Percentiles rank a stretch among this genome's conserved stretches.
Evolutionary conservation across 2,113 vertebrate genomes (phyloP).

Genomic region (Prietella phreatophila): DNA sequence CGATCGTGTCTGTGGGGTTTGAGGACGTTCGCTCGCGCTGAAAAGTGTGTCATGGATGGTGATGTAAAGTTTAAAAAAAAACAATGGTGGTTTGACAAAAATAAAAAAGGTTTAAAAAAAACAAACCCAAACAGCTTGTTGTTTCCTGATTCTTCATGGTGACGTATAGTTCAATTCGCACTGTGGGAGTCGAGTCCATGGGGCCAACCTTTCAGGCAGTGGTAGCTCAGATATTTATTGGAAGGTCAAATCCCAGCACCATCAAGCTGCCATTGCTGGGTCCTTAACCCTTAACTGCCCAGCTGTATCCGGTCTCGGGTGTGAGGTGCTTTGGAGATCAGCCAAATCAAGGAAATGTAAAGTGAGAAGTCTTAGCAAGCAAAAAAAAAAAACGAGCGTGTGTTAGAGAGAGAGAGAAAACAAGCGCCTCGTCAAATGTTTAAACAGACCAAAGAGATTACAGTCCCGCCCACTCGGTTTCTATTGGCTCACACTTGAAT

Average conservation of each 20-base stretch:
- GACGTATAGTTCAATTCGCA: neutral
- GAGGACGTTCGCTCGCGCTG: conserved; percentile 67
- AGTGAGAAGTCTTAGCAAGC: neutral
- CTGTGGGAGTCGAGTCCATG: no score
- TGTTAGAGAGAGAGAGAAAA: no score
- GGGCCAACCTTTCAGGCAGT: neutral
- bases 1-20: conserved; percentile 68
- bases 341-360: neutral
- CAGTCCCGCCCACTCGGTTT: neutral
- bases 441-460: neutral
- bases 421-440: neutral
- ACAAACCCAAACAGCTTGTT: neutral
- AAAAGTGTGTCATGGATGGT: conserved; percentile 67
- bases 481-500: neutral
- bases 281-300: neutral
- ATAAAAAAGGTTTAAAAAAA: conserved; percentile 51
- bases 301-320: neutral
- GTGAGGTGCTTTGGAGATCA: neutral
- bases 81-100: conserved; percentile 58
- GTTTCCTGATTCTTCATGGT: neutral
- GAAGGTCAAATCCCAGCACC: neutral
- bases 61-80: conserved; percentile 56
- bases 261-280: neutral
- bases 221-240: neutral
- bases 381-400: no score